Evolutionary conservation across 2,888 invertebrate genomes (phyloP).

Genomic region (Meganola albula): DNA sequence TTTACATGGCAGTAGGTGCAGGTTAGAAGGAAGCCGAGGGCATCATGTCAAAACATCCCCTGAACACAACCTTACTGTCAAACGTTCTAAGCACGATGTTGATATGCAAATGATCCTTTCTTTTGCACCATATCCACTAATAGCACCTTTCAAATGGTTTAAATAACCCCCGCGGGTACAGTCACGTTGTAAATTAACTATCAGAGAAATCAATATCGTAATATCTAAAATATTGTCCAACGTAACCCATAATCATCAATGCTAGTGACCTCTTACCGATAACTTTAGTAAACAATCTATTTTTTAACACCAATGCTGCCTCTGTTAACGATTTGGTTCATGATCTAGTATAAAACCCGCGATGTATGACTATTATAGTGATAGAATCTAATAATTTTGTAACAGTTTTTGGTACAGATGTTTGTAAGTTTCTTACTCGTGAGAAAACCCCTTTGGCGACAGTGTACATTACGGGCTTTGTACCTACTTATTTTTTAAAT

Average conservation of each 20-base stretch:
- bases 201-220: slow-evolving; percentile 58
- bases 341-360: background rate
- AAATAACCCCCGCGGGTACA: slow-evolving; percentile 34
- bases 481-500: slow-evolving; percentile 23
- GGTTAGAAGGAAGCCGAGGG: too few species aligned
- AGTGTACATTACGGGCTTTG: slow-evolving; percentile 35
- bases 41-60: too few species aligned
- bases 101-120: slow-evolving; percentile 22
- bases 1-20: too few species aligned
- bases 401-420: slow-evolving; percentile 2
- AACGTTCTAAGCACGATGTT: too few species aligned
- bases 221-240: slow-evolving; percentile 54
- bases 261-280: slow-evolving; percentile 29
- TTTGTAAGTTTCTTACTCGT: slow-evolving; percentile 33
- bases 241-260: slow-evolving; percentile 39
- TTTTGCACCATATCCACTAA: slow-evolving; percentile 36
- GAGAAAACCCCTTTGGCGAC: slow-evolving; percentile 64
- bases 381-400: slow-evolving; percentile 6
- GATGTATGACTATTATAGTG: slow-evolving; percentile 4
- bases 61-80: too few species aligned
- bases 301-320: slow-evolving; percentile 5
- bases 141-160: slow-evolving; percentile 43
- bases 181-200: slow-evolving; percentile 44
- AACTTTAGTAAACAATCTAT: background rate
- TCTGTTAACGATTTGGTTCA: background rate